Percentiles rank a stretch among this genome's conserved stretches.
Conservation (phyloP, 2,888 invertebrate species). For the Euspilapteryx auroguttella region DNA sequence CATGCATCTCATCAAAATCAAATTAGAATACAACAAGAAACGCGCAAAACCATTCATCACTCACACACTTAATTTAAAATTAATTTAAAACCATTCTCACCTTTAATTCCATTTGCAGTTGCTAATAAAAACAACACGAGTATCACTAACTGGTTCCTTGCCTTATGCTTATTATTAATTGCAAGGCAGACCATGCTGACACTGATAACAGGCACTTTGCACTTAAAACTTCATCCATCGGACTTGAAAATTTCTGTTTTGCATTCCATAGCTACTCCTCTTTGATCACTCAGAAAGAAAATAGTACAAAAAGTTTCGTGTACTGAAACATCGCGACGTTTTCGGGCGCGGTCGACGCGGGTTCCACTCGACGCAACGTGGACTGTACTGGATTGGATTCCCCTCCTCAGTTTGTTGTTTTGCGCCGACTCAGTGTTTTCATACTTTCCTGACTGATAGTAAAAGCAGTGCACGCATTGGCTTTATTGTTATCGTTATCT, state of each 20-base stretch:
- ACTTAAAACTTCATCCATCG: slow-evolving; percentile 5
- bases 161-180: slow-evolving; percentile 43
- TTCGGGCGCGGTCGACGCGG: slow-evolving; percentile 28
- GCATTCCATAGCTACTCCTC: too few relatives aligned
- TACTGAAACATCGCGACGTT: slow-evolving; percentile 50
- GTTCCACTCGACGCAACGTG: slow-evolving; percentile 28
- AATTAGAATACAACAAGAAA: too few relatives aligned
- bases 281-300: too few relatives aligned
- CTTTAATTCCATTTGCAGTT: slow-evolving; percentile 25
- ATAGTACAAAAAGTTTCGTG: too few relatives aligned
- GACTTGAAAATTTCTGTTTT: too few relatives aligned
- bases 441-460: too few relatives aligned
- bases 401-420: slow-evolving; percentile 44
- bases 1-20: too few relatives aligned
- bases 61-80: too few relatives aligned
- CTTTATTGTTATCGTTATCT: too few relatives aligned
- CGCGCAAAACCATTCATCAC: too few relatives aligned
- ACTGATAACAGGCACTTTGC: slow-evolving; percentile 29
- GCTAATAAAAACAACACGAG: slow-evolving; percentile 40
- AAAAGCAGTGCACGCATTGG: too few relatives aligned
- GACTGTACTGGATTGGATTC: slow-evolving; percentile 53
- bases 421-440: slow-evolving; percentile 54
- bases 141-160: slow-evolving; percentile 42
- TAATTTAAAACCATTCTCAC: slow-evolving; percentile 24
- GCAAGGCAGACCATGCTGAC: slow-evolving; percentile 44